Base-by-base conservation (phyloP, 2,113 vertebrate species). In the Myotis brandtii region DNA sequence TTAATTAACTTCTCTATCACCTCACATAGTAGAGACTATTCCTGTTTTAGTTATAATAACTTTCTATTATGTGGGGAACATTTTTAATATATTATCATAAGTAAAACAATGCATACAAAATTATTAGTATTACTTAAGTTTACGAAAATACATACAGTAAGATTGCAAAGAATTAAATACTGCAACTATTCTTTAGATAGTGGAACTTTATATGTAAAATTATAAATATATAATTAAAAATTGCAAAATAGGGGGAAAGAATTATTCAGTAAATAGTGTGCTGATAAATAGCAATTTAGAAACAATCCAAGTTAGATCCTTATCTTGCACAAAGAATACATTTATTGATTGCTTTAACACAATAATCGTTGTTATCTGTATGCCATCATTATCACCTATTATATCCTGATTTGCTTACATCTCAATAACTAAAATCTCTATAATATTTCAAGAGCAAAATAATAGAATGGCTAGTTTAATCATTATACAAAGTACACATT, bases 31-130 rank as follows among this genome's bases (percentile, higher is more conserved):
- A 34, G 1, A 75, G 79, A 84, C 23, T 62, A 75, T 90, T 92
- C 13, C 4, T 80, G 3, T 62, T 73, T 30, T 52, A 59, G 13
- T 72, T 25, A 52, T 62, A 81, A 67, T 83, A 46, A 70, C 5
- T 40, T 76, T 90, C 48, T 25, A 64, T 70, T 27, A 62, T 72
- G 3, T 54, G 20, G 12, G 18, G 1, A 88, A 56, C 6, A 69
- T 64, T 90, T 87, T 86, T 91, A 79, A 87, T 69, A 69, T 23
- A 27, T 85, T 76, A 91, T 64, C 16, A 70, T 76, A 34, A 87
- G 5, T 37, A 77, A 87, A 88, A 67, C 3, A 43, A 3, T 27
- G 27, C 70, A 81, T 84, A 64, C 73, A 34, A 85, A 95, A 89
- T 77, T 84, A 64, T 17, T 81, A 76, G 9, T 32, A 37, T 77